Evolutionary conservation across 2,888 invertebrate genomes (phyloP).

Genomic region (Hoplodrina ambigua): DNA sequence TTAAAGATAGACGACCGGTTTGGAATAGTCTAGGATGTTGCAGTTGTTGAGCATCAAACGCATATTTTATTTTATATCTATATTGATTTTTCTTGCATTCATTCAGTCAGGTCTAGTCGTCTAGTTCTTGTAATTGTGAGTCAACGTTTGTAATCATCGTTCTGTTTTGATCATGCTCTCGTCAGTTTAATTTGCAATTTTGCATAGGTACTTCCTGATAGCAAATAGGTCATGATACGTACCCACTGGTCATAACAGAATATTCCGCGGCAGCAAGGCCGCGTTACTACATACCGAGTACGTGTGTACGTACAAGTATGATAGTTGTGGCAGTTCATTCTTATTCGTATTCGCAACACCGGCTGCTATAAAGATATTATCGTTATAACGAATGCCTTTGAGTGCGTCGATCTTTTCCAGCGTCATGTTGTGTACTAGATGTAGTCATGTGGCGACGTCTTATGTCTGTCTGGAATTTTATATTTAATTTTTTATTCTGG

Average conservation of each 20-base stretch:
- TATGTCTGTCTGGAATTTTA: slow-evolving; percentile 6
- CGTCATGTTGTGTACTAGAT: slow-evolving; percentile 58
- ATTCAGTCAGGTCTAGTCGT: slow-evolving; percentile 20
- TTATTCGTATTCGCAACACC: slow-evolving; percentile 73
- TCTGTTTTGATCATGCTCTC: slow-evolving; percentile 33
- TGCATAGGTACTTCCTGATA: slow-evolving; percentile 29
- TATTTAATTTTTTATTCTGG: slow-evolving; percentile 20
- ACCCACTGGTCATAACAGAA: slow-evolving; percentile 55
- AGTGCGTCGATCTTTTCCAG: slow-evolving; percentile 75
- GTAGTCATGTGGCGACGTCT: slow-evolving; percentile 37
- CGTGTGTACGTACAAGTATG: slow-evolving; percentile 45
- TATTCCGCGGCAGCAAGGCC: slow-evolving; percentile 71
- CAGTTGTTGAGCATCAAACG: slow-evolving; percentile 63
- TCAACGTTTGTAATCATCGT: slow-evolving; percentile 37
- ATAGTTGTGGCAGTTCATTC: slow-evolving; percentile 70
- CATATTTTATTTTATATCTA: slow-evolving; percentile 32
- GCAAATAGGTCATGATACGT: slow-evolving; percentile 46
- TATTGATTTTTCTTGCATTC: slow-evolving; percentile 66
- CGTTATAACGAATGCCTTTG: slow-evolving; percentile 73
- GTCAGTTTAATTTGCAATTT: slow-evolving; percentile 38
- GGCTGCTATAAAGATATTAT: slow-evolving; percentile 75
- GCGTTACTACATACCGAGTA: slow-evolving; percentile 49
- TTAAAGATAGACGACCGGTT: slow-evolving; percentile 75
- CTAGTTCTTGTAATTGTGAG: slow-evolving; percentile 29
- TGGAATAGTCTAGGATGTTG: slow-evolving; percentile 54